Base-by-base conservation (phyloP, 1,140 invertebrate genomes). In the Gyrodactylus bullatarudis region DNA sequence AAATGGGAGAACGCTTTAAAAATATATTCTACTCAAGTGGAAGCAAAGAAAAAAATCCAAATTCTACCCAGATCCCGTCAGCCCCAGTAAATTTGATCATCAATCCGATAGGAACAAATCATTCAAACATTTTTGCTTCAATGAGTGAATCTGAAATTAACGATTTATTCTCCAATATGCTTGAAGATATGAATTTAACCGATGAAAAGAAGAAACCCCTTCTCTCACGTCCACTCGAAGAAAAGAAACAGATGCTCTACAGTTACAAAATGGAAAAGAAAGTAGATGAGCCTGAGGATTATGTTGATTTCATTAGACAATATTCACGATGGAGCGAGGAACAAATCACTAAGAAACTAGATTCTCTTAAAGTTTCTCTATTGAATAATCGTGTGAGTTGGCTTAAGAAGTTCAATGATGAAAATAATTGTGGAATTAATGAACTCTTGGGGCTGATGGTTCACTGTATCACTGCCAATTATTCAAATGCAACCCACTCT, bases 381-480 rank as follows among this genome's bases (percentile, higher is more conserved):
- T 20, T 23, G 21, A 71, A 24, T 71, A 23, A 21, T 71, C 70
- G 21, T 20, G 21, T 71, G 20, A 23, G 21, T 16, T 2, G 23
- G 24, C 21, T 71, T 20, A 71, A 71, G 26, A 24, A 71, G 24
- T 71, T 71, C 24, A 71, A 71, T 26, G 24, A 71, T 25, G 70
- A 71, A 71, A 1, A 19, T 1, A 71, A 71, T 71, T 23, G 20
- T 1, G 70, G 70, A 23, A 21, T 71, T 16, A 71, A 71, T 26
- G 24, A 71, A 25, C 24, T 71, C 21, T 1, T 71, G 2, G 2
- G 8, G 20, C 21, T 71, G 21, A n/a, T 71, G 24, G 24, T 21
- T 71, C 70, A 71, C 24, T 71, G 24, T 25, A 24, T 71, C 24
- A 24, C 21, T 25, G 34, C 34, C 34, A 54, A 54, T n/a, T 54